Evolutionary conservation across 2,888 invertebrate species (phyloP).

Genomic region (Lucinisca nassula): DNA sequence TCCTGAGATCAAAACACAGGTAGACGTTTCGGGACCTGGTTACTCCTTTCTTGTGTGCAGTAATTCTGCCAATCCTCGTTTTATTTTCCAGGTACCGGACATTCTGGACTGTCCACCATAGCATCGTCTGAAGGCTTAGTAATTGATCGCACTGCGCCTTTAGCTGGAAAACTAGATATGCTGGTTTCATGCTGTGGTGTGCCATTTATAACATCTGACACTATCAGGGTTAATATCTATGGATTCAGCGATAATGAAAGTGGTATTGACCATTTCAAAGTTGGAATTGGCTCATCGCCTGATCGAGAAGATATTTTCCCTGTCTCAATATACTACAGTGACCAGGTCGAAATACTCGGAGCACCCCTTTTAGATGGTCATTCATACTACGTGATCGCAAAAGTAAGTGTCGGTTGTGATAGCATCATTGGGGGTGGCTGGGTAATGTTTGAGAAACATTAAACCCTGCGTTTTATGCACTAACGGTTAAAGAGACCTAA

Average conservation of each 20-base stretch:
- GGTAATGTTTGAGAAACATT: too few species aligned
- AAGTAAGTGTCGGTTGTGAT: too few species aligned
- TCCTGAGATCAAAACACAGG: too few species aligned
- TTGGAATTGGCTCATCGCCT: constrained; percentile 16
- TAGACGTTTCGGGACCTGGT: too few species aligned
- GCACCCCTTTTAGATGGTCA: constrained; percentile 14
- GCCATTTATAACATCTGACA: not conserved
- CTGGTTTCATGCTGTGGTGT: not conserved
- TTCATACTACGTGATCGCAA: constrained; percentile 15
- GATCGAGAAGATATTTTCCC: constrained; percentile 1
- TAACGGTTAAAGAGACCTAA: too few species aligned
- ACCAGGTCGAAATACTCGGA: not conserved
- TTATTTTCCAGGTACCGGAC: too few species aligned
- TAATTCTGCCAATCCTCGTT: too few species aligned
- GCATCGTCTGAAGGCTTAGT: not conserved
- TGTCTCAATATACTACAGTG: not conserved
- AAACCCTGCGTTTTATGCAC: too few species aligned
- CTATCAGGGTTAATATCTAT: not conserved
- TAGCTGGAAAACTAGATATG: not conserved
- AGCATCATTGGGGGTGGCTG: too few species aligned
- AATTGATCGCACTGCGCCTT: constrained; percentile 22
- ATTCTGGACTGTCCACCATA: not conserved
- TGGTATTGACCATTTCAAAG: constrained; percentile 24
- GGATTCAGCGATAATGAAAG: constrained; percentile 37
- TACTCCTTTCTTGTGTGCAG: too few species aligned